A percentile compares a stretch with the other conserved stretches of the same genome.
phyloP scores from a whole-genome alignment of 1,140 invertebrate genomes.

The Neodiprion virginianus region DNA sequence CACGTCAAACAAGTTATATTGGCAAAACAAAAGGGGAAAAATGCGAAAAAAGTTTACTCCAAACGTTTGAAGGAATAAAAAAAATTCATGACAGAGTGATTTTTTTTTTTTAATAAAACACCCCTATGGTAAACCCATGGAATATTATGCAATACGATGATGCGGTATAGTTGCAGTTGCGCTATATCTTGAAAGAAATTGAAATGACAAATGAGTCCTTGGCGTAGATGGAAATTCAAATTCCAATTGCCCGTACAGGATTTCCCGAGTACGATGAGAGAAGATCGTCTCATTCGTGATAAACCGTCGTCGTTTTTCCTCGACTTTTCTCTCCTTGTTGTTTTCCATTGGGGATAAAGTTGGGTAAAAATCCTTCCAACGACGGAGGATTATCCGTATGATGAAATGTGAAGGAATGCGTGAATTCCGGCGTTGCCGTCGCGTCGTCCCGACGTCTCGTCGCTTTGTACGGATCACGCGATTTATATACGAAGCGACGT shows the following conservation, averaged over 20 bases:
- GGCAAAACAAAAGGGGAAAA: too few species aligned
- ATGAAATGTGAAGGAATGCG: neutral
- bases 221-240: slow-evolving; percentile 27
- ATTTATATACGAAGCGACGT: neutral
- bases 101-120: too few species aligned
- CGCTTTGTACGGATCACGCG: neutral
- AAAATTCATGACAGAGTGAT: too few species aligned
- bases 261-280: neutral
- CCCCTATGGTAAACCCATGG: too few species aligned
- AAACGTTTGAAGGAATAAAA: too few species aligned
- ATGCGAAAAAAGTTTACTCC: too few species aligned
- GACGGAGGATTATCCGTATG: neutral
- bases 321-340: slow-evolving; percentile 11
- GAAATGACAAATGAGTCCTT: neutral
- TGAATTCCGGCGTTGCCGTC: neutral
- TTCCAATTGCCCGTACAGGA: slow-evolving; percentile 27
- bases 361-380: neutral
- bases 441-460: neutral
- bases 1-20: too few species aligned
- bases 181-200: too few species aligned
- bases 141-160: too few species aligned
- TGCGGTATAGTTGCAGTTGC: too few species aligned
- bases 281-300: slow-evolving; percentile 52
- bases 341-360: neutral
- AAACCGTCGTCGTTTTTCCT: slow-evolving; percentile 41